Base-by-base conservation (phyloP, 2,888 invertebrate species). In the Silvanus unidentatus region DNA sequence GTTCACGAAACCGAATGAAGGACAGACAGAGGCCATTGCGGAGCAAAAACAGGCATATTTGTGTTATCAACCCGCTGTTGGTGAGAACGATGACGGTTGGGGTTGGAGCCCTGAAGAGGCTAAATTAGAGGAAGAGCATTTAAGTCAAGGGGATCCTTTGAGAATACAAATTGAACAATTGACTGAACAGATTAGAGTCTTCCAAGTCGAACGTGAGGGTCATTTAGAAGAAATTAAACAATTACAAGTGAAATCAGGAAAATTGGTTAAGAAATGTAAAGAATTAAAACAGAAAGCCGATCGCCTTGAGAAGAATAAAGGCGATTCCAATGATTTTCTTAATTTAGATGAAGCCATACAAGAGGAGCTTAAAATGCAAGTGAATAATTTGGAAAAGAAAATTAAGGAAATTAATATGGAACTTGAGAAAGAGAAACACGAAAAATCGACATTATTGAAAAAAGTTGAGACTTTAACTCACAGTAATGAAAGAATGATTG, bases 211-310 rank as follows among this genome's bases (percentile, higher is more conserved):
- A 49, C 77, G 80, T 48, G 75, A 78, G 12, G 71, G 73, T 36
- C 67, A 84, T 13, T 72, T 76, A 45, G 75, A 78, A 43, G 85
- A 87, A 55, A 75, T 86, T 6, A 77, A 80, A 50, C 73, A 78
- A 16, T 72, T 78, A 47, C 84, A 87, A 66, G 70, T 81, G 0
- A 89, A 89, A 65, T 80, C 84, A 22, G 79, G 81, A 1, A 92
- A 89, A 72, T 77, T 90, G 52, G 73, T 93, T 55, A 86, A 86
- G 59, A 93, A 91, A 68, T 71, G 93, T 35, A 93, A 91, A 68
- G 86, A 89, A 63, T 79, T 89, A 43, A 93, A 92, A 69, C 70
- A 72, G 1, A 79, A 78, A 48, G 79, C 83, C 61, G 84, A 85
- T 29, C 73, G 76, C 54, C 65, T 84, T 29, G 6, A 12, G 32